These are phyloP conservation scores for Picus viridis DNA, from an alignment of 2,797 vertebrate genomes.

Conservation along the genomic window DNA sequence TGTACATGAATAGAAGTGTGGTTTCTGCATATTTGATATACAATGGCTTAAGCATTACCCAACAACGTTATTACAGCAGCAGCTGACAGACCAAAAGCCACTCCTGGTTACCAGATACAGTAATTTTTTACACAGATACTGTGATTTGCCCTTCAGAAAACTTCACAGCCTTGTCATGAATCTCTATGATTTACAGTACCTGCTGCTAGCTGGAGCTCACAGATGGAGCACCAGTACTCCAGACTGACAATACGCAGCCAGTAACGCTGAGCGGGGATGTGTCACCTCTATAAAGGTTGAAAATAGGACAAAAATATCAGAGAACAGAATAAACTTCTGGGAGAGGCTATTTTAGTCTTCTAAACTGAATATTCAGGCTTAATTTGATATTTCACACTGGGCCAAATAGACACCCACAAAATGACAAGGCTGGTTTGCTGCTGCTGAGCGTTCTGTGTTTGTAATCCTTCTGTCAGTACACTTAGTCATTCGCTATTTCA, in stretches of 20 bases:
- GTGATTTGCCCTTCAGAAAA: slow-evolving; percentile 65
- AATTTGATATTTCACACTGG: slow-evolving; percentile 48
- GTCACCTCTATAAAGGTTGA: slow-evolving; percentile 72
- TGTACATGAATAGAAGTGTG: accelerated
- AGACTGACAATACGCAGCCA: slow-evolving; percentile 68
- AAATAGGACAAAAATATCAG: slow-evolving; percentile 70
- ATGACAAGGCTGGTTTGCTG: not conserved
- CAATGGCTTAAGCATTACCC: not conserved
- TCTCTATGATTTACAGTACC: slow-evolving; percentile 73
- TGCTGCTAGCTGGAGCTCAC: slow-evolving; percentile 72
- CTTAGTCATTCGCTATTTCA: slow-evolving; percentile 31
- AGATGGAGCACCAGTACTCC: slow-evolving; percentile 68
- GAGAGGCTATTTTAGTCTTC: slow-evolving; percentile 50
- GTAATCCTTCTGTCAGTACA: not conserved
- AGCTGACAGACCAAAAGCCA: not conserved
- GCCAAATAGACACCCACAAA: slow-evolving; percentile 49
- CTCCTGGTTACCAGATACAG: not conserved
- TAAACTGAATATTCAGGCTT: slow-evolving; percentile 37
- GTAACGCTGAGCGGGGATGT: slow-evolving; percentile 49
- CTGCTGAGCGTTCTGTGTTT: not conserved
- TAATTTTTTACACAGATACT: slow-evolving; percentile 12
- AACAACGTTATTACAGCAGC: not conserved
- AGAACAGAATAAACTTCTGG: slow-evolving; percentile 60
- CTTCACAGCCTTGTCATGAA: slow-evolving; percentile 68
- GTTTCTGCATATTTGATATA: not conserved